Base-by-base conservation (phyloP, 2,113 vertebrate species). In the Cricetomys ansorgei region DNA sequence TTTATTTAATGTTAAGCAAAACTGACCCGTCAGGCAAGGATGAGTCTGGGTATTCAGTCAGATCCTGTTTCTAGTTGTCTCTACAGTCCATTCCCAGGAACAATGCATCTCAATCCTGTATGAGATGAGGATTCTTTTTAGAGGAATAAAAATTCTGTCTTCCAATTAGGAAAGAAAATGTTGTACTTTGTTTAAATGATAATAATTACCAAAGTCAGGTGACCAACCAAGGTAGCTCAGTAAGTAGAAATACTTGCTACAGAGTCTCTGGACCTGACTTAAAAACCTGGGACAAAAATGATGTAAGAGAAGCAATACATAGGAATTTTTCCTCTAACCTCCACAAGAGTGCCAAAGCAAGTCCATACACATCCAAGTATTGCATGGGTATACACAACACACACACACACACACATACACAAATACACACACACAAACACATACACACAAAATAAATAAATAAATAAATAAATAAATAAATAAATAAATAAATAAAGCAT, bases 1-100 rank as follows among this genome's bases (percentile, higher is more conserved):
- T 97, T 98, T 98, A 96, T 97, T 93, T 97, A 97, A 96, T 97
- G 96, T 97, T 97, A 97, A 92, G 97, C 29, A 95, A 97, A 98
- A 98, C 62, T 91, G 75, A 90, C 21, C 92, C 40, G 70, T 89
- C 83, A 97, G 96, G 50, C 10, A 53, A 34, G 16, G 6, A 55
- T 87, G 75, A 31, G 83, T 85, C 48, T 89, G 10, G 7, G 37
- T 69, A n/a, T 40, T 53, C 67, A 55, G 97, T 97, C 53, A 64
- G 16, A 13, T 96, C 89, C 79, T 64, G 83, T 92, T 83, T 93
- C 40, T 0, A 15, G 40, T 31, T 88, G 73, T 48, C 34, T 91
- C n/a, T 90, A 94, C 79, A 97, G 96, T 53, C 23, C 95, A 43
- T 64, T 48, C 43, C 88, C 88, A 4, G 4, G 64, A 96, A 98